Percentiles rank a stretch among this genome's conserved stretches.
These are phyloP conservation scores for Theodoxus fluviatilis DNA, from an alignment of 2,888 invertebrate genomes.

Conservation along the genomic window DNA sequence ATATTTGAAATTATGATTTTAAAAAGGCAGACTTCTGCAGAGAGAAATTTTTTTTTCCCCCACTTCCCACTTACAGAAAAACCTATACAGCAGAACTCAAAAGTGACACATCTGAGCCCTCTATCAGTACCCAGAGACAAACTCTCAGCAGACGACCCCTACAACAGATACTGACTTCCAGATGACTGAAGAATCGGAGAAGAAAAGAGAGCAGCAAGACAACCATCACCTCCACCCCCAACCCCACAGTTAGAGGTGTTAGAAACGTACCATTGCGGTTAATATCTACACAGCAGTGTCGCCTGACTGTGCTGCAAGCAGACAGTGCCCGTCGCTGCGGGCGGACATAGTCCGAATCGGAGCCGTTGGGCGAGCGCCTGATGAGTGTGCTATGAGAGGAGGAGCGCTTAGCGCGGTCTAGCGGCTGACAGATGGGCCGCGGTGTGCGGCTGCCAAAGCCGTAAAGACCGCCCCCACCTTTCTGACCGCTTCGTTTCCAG, in stretches of 20 bases:
- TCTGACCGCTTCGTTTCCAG: conserved; percentile 51
- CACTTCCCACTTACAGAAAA: too few relatives aligned
- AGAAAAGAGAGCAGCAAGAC: not conserved
- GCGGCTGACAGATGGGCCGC: conserved; percentile 57
- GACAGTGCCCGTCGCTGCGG: conserved; percentile 58
- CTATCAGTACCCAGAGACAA: too few relatives aligned
- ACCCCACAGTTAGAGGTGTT: conserved; percentile 28
- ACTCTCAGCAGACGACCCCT: too few relatives aligned
- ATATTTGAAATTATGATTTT: too few relatives aligned
- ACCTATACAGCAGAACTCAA: too few relatives aligned
- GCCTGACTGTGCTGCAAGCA: conserved; percentile 58
- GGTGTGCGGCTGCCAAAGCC: conserved; percentile 60
- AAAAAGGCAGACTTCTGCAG: too few relatives aligned
- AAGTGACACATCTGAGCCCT: too few relatives aligned
- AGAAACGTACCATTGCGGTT: conserved; percentile 54
- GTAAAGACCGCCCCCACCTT: conserved; percentile 55
- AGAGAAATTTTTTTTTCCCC: too few relatives aligned
- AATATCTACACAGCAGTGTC: conserved; percentile 60
- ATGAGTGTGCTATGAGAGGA: conserved; percentile 58
- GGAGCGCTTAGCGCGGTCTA: conserved; percentile 53
- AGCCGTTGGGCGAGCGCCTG: conserved; percentile 56
- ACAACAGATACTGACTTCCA: too few relatives aligned
- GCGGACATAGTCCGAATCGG: conserved; percentile 54
- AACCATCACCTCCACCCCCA: not conserved
- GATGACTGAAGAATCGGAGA: not conserved